These are phyloP conservation scores for Glandiceps talaboti DNA, from an alignment of 53 echinoderm and acorn worm genomes.

Conservation along the genomic window DNA sequence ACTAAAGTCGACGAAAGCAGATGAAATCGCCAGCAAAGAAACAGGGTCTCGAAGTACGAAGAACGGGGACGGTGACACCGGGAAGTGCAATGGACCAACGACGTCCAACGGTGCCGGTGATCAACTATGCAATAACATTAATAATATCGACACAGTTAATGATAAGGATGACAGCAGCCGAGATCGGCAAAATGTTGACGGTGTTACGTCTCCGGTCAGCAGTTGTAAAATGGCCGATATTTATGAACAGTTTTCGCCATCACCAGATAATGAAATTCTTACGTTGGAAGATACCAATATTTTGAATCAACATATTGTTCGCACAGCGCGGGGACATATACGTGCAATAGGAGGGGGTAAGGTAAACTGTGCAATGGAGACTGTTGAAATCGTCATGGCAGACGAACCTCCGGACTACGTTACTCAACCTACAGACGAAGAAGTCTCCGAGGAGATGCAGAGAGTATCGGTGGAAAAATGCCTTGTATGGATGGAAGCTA, in stretches of 20 bases:
- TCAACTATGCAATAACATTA: background rate
- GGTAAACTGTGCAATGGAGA: background rate
- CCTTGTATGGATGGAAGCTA: background rate
- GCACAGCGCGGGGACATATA: background rate
- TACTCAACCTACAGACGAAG: background rate
- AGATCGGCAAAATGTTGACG: background rate
- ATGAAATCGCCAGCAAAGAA: background rate
- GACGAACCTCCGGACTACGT: background rate
- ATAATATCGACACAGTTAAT: too few species aligned
- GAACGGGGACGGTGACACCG: too few species aligned
- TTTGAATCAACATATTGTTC: background rate
- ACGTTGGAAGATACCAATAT: background rate
- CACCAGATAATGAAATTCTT: background rate
- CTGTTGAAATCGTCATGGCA: background rate
- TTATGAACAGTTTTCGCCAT: background rate
- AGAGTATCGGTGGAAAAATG: background rate
- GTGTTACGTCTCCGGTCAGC: too few species aligned
- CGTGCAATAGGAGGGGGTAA: background rate
- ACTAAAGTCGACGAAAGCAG: background rate
- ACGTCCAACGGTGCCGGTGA: background rate
- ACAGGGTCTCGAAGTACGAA: background rate
- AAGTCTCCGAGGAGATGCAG: background rate
- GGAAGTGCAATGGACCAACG: background rate
- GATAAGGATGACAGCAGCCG: background rate
- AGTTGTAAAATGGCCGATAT: background rate